phyloP scores from a whole-genome alignment of 2,113 vertebrate species.

The Actenoides lindsayi region DNA sequence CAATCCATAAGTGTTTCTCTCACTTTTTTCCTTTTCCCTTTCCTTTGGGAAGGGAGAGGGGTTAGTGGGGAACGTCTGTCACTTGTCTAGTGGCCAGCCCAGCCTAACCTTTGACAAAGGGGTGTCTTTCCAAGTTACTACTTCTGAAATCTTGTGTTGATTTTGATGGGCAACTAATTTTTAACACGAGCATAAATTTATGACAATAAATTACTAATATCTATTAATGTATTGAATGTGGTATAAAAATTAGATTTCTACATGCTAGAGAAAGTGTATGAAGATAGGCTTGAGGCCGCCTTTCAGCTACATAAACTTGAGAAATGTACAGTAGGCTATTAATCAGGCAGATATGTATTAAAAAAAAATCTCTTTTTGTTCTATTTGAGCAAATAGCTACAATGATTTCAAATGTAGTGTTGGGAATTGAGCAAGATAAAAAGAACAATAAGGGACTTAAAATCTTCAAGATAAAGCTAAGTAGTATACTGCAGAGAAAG shows the following conservation, averaged over 20 bases:
- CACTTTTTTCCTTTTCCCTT: too few species aligned
- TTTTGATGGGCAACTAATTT: neutral
- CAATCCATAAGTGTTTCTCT: too few species aligned
- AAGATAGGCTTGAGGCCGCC: neutral
- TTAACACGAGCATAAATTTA: neutral
- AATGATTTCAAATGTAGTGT: neutral
- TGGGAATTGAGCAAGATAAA: neutral
- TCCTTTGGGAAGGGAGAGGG: too few species aligned
- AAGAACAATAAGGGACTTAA: neutral
- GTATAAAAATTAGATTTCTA: neutral
- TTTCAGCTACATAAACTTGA: neutral
- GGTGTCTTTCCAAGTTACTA: neutral
- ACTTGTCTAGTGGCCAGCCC: too few species aligned
- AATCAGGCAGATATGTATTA: neutral
- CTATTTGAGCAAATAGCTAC: neutral
- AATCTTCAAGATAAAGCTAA: constrained; percentile 11
- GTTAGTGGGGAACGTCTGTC: too few species aligned
- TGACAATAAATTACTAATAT: neutral
- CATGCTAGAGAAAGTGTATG: neutral
- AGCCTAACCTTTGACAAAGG: neutral
- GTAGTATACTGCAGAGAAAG: neutral
- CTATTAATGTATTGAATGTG: neutral
- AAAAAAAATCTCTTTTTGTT: neutral
- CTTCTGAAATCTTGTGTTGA: neutral
- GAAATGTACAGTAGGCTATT: neutral